Conservation (phyloP, 2,888 invertebrate species). For the Polylopha cassiicola region DNA sequence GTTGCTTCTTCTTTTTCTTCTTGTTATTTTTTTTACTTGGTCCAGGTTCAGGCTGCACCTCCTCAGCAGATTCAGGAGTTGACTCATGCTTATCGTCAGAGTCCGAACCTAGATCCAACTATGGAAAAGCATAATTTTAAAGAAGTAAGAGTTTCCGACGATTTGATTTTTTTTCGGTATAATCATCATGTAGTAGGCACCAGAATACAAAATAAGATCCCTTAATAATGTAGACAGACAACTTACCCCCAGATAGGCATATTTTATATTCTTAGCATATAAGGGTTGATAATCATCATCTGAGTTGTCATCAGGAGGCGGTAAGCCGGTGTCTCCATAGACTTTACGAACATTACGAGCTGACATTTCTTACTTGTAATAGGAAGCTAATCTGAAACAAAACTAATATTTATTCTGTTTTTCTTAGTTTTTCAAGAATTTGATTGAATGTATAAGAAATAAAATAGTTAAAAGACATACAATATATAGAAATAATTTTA, state of each 20-base stretch:
- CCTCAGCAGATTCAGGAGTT: conserved; percentile 15
- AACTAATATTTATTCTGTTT: no score
- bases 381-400: no score
- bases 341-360: conserved; percentile 35
- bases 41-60: conserved; percentile 12
- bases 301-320: conserved; percentile 35
- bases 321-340: conserved; percentile 26
- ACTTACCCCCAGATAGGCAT: conserved; percentile 32
- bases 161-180: no score
- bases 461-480: no score
- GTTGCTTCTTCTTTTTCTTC: conserved; percentile 28
- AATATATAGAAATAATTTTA: no score
- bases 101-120: conserved; percentile 30
- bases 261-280: conserved; percentile 27
- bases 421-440: no score
- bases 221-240: not conserved
- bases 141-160: no score
- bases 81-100: conserved; percentile 27
- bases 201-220: conserved; percentile 1
- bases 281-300: conserved; percentile 45
- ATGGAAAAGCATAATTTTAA: conserved; percentile 9
- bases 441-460: no score
- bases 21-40: conserved; percentile 33
- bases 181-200: not conserved
- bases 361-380: conserved; percentile 29